Conservation (phyloP, 2,888 invertebrate genomes). For the Agriopis aurantiaria region DNA sequence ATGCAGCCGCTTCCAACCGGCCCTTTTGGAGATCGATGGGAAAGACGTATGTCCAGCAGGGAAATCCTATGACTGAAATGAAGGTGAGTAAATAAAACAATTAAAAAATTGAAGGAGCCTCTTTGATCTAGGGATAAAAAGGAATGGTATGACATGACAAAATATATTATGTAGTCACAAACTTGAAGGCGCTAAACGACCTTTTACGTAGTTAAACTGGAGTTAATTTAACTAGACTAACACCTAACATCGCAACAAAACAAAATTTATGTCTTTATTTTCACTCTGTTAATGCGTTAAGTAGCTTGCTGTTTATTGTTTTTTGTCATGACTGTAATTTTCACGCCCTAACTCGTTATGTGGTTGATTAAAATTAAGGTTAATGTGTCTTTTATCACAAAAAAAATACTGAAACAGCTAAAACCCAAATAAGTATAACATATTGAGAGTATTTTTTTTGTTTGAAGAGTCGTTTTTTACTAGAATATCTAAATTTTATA, state of each 20-base stretch:
- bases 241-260: conserved; percentile 52
- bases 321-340: conserved; percentile 43
- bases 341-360: conserved; percentile 26
- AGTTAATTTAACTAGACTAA: conserved; percentile 65
- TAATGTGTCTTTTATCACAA: conserved; percentile 7
- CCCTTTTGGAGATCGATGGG: too few relatives aligned
- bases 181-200: not conserved
- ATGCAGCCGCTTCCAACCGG: too few relatives aligned
- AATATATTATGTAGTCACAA: too few relatives aligned
- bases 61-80: too few relatives aligned
- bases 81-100: too few relatives aligned
- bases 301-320: conserved; percentile 35
- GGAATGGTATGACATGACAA: too few relatives aligned
- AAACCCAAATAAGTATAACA: not conserved
- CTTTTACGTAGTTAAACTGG: too few relatives aligned
- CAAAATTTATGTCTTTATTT: conserved; percentile 47
- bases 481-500: not conserved
- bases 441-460: not conserved
- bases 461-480: not conserved
- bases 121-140: too few relatives aligned
- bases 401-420: not conserved
- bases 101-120: too few relatives aligned
- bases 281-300: conserved; percentile 37
- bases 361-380: conserved; percentile 15
- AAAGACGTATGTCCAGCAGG: too few relatives aligned